Percentiles rank a stretch among this genome's conserved stretches.
Conservation (phyloP, 2,888 invertebrate genomes). For the Scotopteryx bipunctaria region DNA sequence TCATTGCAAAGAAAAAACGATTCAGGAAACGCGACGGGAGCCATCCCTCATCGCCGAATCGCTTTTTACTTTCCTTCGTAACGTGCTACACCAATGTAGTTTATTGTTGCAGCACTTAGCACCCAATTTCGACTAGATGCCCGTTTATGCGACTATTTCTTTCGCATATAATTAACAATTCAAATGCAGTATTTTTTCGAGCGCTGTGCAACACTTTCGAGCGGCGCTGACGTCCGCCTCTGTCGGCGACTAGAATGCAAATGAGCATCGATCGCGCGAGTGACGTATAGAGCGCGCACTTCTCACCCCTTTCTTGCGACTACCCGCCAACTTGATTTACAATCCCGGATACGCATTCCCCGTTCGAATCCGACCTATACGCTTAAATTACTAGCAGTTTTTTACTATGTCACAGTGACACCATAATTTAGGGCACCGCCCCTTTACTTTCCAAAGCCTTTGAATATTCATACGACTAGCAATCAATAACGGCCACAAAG, state of each 20-base stretch:
- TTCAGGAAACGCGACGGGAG: slow-evolving; percentile 30
- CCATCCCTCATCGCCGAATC: slow-evolving; percentile 18
- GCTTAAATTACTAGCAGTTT: slow-evolving; percentile 72
- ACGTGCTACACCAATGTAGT: slow-evolving; percentile 45
- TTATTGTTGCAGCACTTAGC: slow-evolving; percentile 60
- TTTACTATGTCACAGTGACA: slow-evolving; percentile 80
- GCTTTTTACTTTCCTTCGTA: slow-evolving; percentile 18
- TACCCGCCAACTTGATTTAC: slow-evolving; percentile 80
- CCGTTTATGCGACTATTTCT: slow-evolving; percentile 77
- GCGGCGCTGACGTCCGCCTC: slow-evolving; percentile 75
- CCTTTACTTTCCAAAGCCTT: slow-evolving; percentile 76
- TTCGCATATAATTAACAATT: slow-evolving; percentile 75
- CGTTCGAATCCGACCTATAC: slow-evolving; percentile 68
- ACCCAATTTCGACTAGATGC: slow-evolving; percentile 70
- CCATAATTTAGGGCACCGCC: slow-evolving; percentile 80
- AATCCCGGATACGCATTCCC: slow-evolving; percentile 75
- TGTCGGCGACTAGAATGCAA: slow-evolving; percentile 75
- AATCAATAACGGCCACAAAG: slow-evolving; percentile 80
- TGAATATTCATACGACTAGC: slow-evolving; percentile 82
- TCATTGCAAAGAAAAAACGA: slow-evolving; percentile 43
- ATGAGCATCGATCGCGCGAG: slow-evolving; percentile 77
- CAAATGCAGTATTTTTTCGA: slow-evolving; percentile 75
- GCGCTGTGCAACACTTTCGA: slow-evolving; percentile 75
- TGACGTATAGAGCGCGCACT: slow-evolving; percentile 77
- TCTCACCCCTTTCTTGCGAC: slow-evolving; percentile 81